Evolutionary conservation across 2,113 vertebrate species (phyloP).

Genomic region (Arvicanthis niloticus): DNA sequence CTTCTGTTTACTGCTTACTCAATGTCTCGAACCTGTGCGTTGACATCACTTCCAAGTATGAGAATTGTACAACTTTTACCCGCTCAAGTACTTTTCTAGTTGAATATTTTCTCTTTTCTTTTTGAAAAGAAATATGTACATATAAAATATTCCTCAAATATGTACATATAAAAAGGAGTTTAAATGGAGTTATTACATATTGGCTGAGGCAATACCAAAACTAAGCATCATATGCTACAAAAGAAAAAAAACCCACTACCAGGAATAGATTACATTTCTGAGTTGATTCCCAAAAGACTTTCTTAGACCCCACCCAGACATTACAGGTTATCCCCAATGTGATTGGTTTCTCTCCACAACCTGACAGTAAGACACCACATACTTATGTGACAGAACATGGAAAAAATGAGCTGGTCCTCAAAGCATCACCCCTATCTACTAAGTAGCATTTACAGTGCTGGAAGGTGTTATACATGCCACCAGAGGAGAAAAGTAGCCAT

Average conservation of each 20-base stretch:
- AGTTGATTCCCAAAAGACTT: background rate
- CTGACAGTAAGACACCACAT: too few relatives aligned
- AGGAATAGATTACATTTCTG: background rate
- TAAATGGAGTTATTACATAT: background rate
- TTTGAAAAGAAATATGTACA: background rate
- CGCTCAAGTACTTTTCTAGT: background rate
- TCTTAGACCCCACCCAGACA: background rate
- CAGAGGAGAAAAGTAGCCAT: background rate
- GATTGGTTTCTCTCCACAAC: background rate
- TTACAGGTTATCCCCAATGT: background rate
- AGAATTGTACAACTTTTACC: background rate
- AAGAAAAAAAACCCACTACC: background rate
- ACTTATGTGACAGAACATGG: background rate
- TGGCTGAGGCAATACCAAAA: background rate
- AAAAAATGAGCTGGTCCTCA: background rate
- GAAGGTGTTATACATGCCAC: too few relatives aligned
- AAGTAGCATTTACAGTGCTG: background rate
- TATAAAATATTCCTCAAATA: background rate
- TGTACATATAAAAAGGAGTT: background rate
- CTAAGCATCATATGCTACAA: background rate
- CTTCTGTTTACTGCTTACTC: background rate
- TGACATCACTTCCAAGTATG: conserved; percentile 2
- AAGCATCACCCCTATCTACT: background rate
- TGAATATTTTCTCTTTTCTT: background rate
- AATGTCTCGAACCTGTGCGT: background rate